Percentiles rank a stretch among this genome's conserved stretches.
These are phyloP conservation scores for Lithophane socia DNA, from an alignment of 2,888 invertebrate species.

Conservation along the genomic window DNA sequence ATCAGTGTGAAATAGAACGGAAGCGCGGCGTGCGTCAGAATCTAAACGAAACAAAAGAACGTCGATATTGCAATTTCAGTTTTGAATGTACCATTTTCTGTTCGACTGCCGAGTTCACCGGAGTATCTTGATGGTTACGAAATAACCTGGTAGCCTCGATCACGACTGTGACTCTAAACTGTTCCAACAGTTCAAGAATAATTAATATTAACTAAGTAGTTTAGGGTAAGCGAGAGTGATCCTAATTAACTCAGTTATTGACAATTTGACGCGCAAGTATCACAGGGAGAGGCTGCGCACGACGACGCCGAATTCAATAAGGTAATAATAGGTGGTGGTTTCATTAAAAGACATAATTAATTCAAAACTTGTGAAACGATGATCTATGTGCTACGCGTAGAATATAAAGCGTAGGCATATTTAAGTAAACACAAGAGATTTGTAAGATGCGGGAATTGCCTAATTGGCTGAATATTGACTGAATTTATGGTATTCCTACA, in stretches of 20 bases:
- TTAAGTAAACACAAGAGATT: slow-evolving; percentile 38
- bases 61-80: slow-evolving; percentile 43
- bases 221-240: slow-evolving; percentile 36
- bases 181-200: slow-evolving; percentile 26
- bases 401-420: slow-evolving; percentile 10
- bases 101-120: slow-evolving; percentile 12
- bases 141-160: slow-evolving; percentile 36
- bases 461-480: slow-evolving; percentile 45
- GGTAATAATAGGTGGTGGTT: slow-evolving; percentile 42
- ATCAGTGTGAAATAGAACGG: slow-evolving; percentile 14
- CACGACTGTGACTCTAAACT: slow-evolving; percentile 36
- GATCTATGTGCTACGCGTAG: slow-evolving; percentile 19
- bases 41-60: slow-evolving; percentile 47
- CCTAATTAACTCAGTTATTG: slow-evolving; percentile 46
- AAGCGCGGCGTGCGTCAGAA: slow-evolving; percentile 11
- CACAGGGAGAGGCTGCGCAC: slow-evolving; percentile 12
- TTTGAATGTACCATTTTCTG: slow-evolving; percentile 31
- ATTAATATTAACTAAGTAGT: slow-evolving; percentile 35
- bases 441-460: slow-evolving; percentile 36
- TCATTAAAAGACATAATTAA: slow-evolving; percentile 45
- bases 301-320: slow-evolving; percentile 33
- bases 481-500: not conserved
- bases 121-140: slow-evolving; percentile 33
- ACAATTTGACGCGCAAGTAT: slow-evolving; percentile 42
- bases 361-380: slow-evolving; percentile 36